These are phyloP conservation scores for Pholis gunnellus DNA, from an alignment of 2,113 vertebrate genomes.

Conservation along the genomic window DNA sequence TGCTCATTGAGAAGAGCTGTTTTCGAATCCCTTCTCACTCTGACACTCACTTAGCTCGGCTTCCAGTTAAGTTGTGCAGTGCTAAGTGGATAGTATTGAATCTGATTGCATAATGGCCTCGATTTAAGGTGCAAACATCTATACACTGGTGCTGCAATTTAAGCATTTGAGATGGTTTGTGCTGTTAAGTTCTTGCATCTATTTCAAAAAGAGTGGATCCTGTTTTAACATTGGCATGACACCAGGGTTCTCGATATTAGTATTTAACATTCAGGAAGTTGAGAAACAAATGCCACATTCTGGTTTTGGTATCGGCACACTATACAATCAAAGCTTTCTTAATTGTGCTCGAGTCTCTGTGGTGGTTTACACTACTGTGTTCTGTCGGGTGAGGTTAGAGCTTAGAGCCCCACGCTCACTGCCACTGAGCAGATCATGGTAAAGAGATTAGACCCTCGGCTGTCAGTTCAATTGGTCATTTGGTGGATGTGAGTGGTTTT, in stretches of 20 bases:
- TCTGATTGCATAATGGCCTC: conserved; percentile 23
- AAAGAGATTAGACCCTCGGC: conserved; percentile 53
- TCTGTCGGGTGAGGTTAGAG: conserved; percentile 3
- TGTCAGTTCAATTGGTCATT: conserved; percentile 43
- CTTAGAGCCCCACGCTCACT: conserved; percentile 13
- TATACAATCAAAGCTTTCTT: not conserved
- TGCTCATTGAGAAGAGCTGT: conserved; percentile 46
- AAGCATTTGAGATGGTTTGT: not conserved
- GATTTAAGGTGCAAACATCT: not conserved
- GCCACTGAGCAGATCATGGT: conserved; percentile 9
- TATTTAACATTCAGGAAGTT: not conserved
- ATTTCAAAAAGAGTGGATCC: not conserved
- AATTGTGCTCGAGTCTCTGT: not conserved
- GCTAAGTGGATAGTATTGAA: conserved; percentile 26
- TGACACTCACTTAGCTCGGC: conserved; percentile 22
- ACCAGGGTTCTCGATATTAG: not conserved
- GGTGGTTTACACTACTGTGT: not conserved
- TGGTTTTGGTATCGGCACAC: not conserved
- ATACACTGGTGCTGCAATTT: not conserved
- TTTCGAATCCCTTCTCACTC: conserved; percentile 61
- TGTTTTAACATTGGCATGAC: not conserved
- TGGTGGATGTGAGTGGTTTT: conserved; percentile 24
- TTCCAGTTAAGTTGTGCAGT: conserved; percentile 9
- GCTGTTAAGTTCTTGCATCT: too few relatives aligned
- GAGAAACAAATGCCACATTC: not conserved